Evolutionary conservation across 2,888 invertebrate species (phyloP).

Genomic region (Pyrgus malvae): DNA sequence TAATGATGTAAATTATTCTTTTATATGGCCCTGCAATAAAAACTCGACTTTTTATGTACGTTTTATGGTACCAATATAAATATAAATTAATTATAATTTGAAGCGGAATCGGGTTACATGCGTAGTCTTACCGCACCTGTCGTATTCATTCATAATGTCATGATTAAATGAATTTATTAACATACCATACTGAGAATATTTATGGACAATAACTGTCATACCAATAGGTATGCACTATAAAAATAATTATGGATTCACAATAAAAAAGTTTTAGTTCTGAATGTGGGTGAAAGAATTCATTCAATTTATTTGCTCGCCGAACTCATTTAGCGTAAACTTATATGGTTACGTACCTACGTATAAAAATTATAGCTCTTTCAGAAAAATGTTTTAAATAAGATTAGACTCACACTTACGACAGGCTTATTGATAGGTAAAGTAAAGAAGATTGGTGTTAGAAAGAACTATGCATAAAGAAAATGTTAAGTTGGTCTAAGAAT

Average conservation of each 20-base stretch:
- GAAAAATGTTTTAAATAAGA: no score
- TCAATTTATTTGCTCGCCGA: constrained; percentile 3
- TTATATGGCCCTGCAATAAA: neutral
- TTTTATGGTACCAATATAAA: constrained; percentile 3
- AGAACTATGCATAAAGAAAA: no score
- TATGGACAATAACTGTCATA: constrained; percentile 18
- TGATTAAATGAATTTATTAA: constrained; percentile 28
- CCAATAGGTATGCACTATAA: constrained; percentile 20
- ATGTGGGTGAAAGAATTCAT: constrained; percentile 9
- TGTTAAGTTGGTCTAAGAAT: no score
- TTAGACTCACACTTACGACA: no score
- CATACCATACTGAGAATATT: constrained; percentile 20
- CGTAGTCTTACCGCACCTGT: constrained; percentile 17
- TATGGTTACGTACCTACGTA: no score
- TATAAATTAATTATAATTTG: constrained; percentile 15
- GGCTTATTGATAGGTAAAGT: no score
- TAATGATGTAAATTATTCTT: neutral
- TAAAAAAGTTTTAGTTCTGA: constrained; percentile 1
- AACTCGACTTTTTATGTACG: neutral
- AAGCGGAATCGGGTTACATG: constrained; percentile 10
- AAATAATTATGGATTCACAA: constrained; percentile 18
- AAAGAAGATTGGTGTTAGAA: no score
- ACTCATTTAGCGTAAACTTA: neutral
- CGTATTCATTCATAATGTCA: constrained; percentile 25
- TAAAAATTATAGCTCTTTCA: no score